These are phyloP conservation scores for Chydorus sphaericus DNA, from an alignment of 2,888 invertebrate species.

Conservation along the genomic window DNA sequence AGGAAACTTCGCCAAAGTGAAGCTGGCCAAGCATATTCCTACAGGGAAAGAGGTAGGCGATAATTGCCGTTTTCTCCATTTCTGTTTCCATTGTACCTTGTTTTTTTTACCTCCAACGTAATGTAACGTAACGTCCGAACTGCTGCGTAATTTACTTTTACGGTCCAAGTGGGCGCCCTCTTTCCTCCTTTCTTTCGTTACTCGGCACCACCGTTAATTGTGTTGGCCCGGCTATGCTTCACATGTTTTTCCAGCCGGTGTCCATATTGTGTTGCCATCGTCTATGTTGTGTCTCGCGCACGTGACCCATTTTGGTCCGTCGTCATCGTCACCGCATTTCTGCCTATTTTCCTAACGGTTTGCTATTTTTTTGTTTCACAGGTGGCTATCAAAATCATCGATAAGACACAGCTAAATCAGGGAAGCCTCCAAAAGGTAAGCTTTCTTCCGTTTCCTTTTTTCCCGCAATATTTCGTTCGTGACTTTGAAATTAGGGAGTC, in stretches of 20 bases:
- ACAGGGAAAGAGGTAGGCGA: conserved; percentile 82
- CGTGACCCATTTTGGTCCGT: neutral
- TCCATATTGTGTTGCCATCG: neutral
- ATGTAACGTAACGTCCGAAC: neutral
- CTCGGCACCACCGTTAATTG: neutral
- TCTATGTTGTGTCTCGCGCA: neutral
- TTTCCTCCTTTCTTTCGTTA: neutral
- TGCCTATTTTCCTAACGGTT: no score
- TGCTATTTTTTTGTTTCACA: conserved; percentile 25
- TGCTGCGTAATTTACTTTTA: neutral
- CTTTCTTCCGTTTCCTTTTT: neutral
- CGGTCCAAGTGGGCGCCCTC: neutral
- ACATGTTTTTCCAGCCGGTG: conserved; percentile 1
- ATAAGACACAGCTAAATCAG: conserved; percentile 98
- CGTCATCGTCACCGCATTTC: conserved; percentile 2
- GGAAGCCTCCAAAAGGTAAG: conserved; percentile 93
- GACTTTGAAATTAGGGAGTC: neutral
- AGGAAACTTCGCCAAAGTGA: conserved; percentile 98
- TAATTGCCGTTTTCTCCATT: neutral
- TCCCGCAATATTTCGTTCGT: neutral
- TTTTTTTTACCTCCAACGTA: neutral
- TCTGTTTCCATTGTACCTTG: neutral
- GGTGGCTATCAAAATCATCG: conserved; percentile 96
- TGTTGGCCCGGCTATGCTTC: neutral
- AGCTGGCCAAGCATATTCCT: conserved; percentile 97